These are phyloP conservation scores for Iguana delicatissima DNA, from an alignment of 2,797 vertebrate species.

Conservation along the genomic window DNA sequence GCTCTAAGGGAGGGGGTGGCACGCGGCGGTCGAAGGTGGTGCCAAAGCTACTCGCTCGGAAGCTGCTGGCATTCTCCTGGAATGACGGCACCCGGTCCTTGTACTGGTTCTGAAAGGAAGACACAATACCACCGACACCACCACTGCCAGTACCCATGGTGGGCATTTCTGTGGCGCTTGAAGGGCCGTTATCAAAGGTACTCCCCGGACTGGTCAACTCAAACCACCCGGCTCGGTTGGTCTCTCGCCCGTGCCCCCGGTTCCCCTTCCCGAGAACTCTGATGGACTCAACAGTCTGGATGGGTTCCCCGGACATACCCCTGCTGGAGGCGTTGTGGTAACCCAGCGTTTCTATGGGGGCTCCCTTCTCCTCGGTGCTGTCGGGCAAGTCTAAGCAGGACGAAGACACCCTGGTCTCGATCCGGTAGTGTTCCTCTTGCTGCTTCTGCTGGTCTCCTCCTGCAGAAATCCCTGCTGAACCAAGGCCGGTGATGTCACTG, in stretches of 20 bases:
- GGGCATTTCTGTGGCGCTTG: conserved; percentile 73
- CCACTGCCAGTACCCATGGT: conserved; percentile 65
- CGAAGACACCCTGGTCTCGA: conserved; percentile 93
- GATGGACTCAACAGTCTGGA: conserved; percentile 96
- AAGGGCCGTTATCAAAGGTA: conserved; percentile 80
- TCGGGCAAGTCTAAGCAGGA: conserved; percentile 80
- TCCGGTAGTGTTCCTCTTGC: conserved; percentile 88
- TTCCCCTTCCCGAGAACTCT: conserved; percentile 88
- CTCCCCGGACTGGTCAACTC: conserved; percentile 73
- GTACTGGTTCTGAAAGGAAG: conserved; percentile 77
- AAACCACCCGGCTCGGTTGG: conserved; percentile 79
- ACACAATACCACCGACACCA: conserved; percentile 57
- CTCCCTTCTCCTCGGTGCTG: conserved; percentile 83
- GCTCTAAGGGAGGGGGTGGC: conserved; percentile 72
- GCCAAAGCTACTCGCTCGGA: conserved; percentile 77
- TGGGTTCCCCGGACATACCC: conserved; percentile 89
- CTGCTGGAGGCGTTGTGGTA: conserved; percentile 84
- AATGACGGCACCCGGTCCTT: conserved; percentile 79
- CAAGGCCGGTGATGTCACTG: conserved; percentile 49
- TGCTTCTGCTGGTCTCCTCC: conserved; percentile 63
- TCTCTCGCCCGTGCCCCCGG: conserved; percentile 82
- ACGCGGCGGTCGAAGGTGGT: conserved; percentile 81
- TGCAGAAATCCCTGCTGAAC: conserved; percentile 54
- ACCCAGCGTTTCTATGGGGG: conserved; percentile 89
- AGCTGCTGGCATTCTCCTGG: conserved; percentile 78